Percentiles rank a stretch among this genome's conserved stretches.
Evolutionary conservation across 2,888 invertebrate genomes (phyloP).

Genomic region (Vanessa cardui): DNA sequence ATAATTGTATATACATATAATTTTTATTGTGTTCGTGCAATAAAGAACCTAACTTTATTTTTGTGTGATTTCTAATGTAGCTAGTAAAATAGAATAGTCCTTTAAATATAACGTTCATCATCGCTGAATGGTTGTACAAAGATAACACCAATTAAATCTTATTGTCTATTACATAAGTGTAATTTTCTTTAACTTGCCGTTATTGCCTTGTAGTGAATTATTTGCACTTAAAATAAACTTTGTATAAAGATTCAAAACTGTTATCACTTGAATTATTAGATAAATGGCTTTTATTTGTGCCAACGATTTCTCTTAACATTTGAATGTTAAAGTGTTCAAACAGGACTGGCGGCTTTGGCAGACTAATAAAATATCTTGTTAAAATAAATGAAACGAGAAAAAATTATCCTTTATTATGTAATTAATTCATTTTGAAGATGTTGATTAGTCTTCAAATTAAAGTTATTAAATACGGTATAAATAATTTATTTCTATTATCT

Average conservation of each 20-base stretch:
- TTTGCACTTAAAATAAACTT: background rate
- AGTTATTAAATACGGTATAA: no score
- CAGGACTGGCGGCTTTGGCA: no score
- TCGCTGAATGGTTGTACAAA: conserved; percentile 31
- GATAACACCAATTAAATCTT: conserved; percentile 22
- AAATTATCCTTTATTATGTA: no score
- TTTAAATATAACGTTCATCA: background rate
- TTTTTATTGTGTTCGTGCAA: conserved; percentile 34
- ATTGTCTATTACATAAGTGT: conserved; percentile 17
- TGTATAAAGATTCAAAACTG: background rate
- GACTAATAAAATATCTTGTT: no score
- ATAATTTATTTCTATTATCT: background rate
- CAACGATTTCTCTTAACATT: no score
- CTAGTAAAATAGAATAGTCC: conserved; percentile 1
- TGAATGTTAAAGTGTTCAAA: no score
- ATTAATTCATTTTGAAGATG: no score
- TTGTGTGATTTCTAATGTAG: conserved; percentile 28
- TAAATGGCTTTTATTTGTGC: no score
- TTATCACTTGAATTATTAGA: background rate
- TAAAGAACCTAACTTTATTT: conserved; percentile 25
- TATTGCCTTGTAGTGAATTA: conserved; percentile 15
- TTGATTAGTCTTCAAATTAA: no score
- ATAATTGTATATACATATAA: conserved; percentile 19
- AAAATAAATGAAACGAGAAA: no score
- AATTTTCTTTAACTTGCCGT: conserved; percentile 6